Evolutionary conservation across 2,888 invertebrate genomes (phyloP), one percentile per base, ranked within the genome.

Genomic region (Aethes cnicana): DNA sequence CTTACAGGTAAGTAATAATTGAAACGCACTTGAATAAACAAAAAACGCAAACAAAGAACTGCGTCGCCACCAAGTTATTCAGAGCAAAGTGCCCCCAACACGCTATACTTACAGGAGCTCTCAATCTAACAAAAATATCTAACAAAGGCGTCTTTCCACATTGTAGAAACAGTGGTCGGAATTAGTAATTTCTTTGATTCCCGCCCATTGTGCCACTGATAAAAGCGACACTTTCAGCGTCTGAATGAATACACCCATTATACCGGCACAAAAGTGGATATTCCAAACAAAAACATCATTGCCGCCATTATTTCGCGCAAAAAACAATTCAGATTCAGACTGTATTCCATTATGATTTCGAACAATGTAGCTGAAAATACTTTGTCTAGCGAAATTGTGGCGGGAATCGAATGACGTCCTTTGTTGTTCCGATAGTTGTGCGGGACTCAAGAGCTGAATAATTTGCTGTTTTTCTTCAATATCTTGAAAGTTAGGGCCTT

Each of bases 121-220:
- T 42, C 41, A 35, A 50, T 52, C 42, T 32, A 32, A 47, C 50
- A 64, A 70, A 68, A 71, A 70, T 68, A 54, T 57, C 55, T 61
- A 69, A 73, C 74, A 74, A 74, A 66, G 57, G 66, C 54, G 69
- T 70, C 73, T 74, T 77, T 77, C 74, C 67, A 75, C 68, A 69
- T 62, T 90, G 91, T 91, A 91, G 90, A 37, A 71, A 73, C 74
- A 73, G 68, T 66, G 72, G 71, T 66, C 69, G 69, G 76, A 80
- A 83, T 81, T 79, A 77, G 76, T 85, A 85, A 85, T 86, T 85
- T 87, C 86, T 87, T 87, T 85, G 87, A 88, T 87, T 87, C 81
- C 69, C 74, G 71, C 64, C 84, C 72, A 85, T 86, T 86, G 86
- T 87, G 71, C 74, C 61, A 62, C 73, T 79, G 86, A 87, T 88